These are phyloP conservation scores for Siniperca scherzeri DNA, from an alignment of 2,797 vertebrate species.

Conservation along the genomic window DNA sequence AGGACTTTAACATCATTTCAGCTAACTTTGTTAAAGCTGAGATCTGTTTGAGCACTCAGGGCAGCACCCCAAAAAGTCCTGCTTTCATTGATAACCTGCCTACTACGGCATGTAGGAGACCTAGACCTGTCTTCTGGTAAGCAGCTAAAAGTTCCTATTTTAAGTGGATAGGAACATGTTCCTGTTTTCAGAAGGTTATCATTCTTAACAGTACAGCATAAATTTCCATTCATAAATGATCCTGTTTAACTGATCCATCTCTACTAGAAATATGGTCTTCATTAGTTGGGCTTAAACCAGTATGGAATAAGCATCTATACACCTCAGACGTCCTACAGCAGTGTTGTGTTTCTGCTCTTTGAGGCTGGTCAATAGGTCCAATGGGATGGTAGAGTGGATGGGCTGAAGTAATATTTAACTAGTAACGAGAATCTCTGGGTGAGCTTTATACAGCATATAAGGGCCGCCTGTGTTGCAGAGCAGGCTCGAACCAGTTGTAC, in stretches of 20 bases:
- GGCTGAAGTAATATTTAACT: slow-evolving; percentile 62
- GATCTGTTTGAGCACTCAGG: not conserved
- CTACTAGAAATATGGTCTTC: not conserved
- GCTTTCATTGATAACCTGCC: not conserved
- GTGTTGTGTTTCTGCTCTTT: slow-evolving; percentile 34
- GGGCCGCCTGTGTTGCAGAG: slow-evolving; percentile 59
- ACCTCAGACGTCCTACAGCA: slow-evolving; percentile 23
- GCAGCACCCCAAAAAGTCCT: not conserved
- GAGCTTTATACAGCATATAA: slow-evolving; percentile 56
- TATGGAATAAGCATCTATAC: not conserved
- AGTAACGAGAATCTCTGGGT: slow-evolving; percentile 52
- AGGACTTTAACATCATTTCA: slow-evolving; percentile 24
- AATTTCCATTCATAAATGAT: slow-evolving; percentile 15
- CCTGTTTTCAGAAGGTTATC: not conserved
- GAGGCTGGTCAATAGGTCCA: slow-evolving; percentile 13
- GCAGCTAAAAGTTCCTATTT: not conserved
- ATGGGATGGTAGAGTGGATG: slow-evolving; percentile 34
- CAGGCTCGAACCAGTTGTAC: slow-evolving; percentile 59
- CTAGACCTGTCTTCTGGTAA: not conserved
- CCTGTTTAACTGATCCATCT: not conserved
- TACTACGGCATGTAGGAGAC: not conserved
- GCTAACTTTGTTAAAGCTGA: slow-evolving; percentile 19
- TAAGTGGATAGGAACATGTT: not conserved
- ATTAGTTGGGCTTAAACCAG: not conserved
- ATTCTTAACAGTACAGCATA: not conserved